Conservation (phyloP, 1,140 invertebrate genomes). For the Orussus abietinus region DNA sequence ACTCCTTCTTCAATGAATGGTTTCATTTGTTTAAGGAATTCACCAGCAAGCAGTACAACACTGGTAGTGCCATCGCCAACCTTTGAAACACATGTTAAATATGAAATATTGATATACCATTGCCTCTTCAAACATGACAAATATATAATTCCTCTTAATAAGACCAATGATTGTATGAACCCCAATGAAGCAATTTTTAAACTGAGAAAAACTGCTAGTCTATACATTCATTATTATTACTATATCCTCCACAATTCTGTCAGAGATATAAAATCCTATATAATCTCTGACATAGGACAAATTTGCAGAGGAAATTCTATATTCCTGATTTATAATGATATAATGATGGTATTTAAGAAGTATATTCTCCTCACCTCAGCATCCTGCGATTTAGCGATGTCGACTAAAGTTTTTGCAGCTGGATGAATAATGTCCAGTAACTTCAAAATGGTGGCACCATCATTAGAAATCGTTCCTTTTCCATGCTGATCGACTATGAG, state of each 20-base stretch:
- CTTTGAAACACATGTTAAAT: slow-evolving; percentile 51
- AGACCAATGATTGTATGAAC: slow-evolving; percentile 27
- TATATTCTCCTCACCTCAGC: slow-evolving; percentile 75
- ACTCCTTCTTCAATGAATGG: slow-evolving; percentile 96
- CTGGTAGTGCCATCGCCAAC: slow-evolving; percentile 98
- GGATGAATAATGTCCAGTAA: slow-evolving; percentile 96
- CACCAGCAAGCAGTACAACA: slow-evolving; percentile 91
- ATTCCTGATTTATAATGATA: slow-evolving; percentile 5
- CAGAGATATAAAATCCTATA: slow-evolving; percentile 9
- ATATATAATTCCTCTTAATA: slow-evolving; percentile 6
- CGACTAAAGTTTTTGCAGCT: slow-evolving; percentile 94
- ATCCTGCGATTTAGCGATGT: slow-evolving; percentile 99
- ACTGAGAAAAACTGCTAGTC: slow-evolving; percentile 35
- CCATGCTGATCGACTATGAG: slow-evolving; percentile 88
- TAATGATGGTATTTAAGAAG: not conserved
- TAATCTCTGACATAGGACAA: not conserved
- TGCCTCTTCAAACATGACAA: slow-evolving; percentile 1
- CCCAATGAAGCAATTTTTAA: slow-evolving; percentile 29
- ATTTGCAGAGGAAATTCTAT: no score
- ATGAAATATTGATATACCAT: slow-evolving; percentile 9
- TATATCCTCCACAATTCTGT: no score
- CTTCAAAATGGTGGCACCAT: slow-evolving; percentile 99
- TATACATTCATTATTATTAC: slow-evolving; percentile 23
- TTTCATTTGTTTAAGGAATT: slow-evolving; percentile 94
- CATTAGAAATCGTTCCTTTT: slow-evolving; percentile 97